A percentile compares a stretch with the other conserved stretches of the same genome.
phyloP scores from a whole-genome alignment of 2,888 invertebrate genomes.

The Brenthis hecate region DNA sequence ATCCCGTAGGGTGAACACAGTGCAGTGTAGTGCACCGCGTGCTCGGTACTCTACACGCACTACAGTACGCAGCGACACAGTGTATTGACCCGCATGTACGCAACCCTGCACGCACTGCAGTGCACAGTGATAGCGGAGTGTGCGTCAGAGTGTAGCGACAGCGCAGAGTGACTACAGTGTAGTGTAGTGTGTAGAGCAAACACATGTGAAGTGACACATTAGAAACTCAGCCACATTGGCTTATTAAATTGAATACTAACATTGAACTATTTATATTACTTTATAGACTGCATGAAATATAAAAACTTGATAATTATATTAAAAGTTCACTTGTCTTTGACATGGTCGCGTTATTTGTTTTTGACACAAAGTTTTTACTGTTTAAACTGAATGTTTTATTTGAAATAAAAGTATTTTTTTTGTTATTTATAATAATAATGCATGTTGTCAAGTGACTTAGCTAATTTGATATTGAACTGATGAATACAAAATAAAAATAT shows the following conservation, averaged over 20 bases:
- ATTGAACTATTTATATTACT: too few relatives aligned
- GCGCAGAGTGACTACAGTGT: background rate
- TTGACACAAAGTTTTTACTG: too few relatives aligned
- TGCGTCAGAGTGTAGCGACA: background rate
- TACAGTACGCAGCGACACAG: background rate
- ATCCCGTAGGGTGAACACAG: background rate
- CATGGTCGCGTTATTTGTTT: too few relatives aligned
- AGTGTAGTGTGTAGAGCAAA: background rate
- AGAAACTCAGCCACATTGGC: too few relatives aligned
- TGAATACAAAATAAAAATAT: conserved; percentile 4
- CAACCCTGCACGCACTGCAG: too few relatives aligned
- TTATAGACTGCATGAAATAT: too few relatives aligned
- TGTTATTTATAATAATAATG: background rate
- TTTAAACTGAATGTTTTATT: conserved; percentile 1
- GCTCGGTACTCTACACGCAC: background rate
- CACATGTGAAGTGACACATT: too few relatives aligned
- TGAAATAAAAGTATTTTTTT: conserved; percentile 9
- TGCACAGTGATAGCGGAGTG: background rate
- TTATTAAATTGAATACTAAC: too few relatives aligned
- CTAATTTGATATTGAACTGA: conserved; percentile 19
- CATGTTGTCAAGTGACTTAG: background rate
- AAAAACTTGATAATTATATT: too few relatives aligned
- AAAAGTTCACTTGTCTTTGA: too few relatives aligned
- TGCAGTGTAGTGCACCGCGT: background rate
- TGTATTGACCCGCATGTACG: background rate